Conservation (phyloP, 2,888 invertebrate species). For the Cephonodes hylas region DNA sequence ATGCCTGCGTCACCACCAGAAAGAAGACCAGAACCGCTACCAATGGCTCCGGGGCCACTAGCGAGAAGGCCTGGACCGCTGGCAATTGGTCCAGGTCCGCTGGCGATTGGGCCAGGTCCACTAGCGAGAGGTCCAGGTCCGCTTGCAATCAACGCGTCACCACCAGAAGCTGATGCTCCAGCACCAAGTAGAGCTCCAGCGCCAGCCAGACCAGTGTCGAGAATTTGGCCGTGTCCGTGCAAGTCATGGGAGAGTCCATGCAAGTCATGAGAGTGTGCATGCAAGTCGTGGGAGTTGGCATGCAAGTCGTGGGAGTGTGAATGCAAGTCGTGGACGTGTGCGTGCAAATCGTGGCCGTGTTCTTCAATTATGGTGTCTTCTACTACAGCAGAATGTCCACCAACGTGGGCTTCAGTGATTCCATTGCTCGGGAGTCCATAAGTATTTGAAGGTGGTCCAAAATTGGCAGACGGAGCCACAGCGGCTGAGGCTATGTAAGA, state of each 20-base stretch:
- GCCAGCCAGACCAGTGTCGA: conserved; percentile 12
- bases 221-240: background rate
- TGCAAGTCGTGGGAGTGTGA: background rate
- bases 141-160: conserved; percentile 15
- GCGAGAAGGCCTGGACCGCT: conserved; percentile 14
- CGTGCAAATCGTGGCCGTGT: conserved; percentile 19
- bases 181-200: conserved; percentile 12
- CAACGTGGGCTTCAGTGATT: conserved; percentile 22
- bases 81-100: conserved; percentile 20
- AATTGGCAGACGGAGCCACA: conserved; percentile 62
- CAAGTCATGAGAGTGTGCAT: background rate
- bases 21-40: conserved; percentile 22
- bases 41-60: conserved; percentile 16
- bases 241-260: background rate
- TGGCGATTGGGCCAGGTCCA: conserved; percentile 14
- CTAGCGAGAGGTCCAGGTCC: conserved; percentile 24
- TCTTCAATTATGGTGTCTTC: conserved; percentile 34
- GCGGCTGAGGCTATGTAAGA: conserved; percentile 61
- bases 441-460: conserved; percentile 57
- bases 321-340: background rate
- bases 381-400: conserved; percentile 19
- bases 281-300: background rate
- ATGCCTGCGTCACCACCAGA: conserved; percentile 18
- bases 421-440: conserved; percentile 47
- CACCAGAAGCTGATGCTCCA: conserved; percentile 12